Evolutionary conservation across 2,113 vertebrate genomes (phyloP).

Genomic region (Istiophorus platypterus): DNA sequence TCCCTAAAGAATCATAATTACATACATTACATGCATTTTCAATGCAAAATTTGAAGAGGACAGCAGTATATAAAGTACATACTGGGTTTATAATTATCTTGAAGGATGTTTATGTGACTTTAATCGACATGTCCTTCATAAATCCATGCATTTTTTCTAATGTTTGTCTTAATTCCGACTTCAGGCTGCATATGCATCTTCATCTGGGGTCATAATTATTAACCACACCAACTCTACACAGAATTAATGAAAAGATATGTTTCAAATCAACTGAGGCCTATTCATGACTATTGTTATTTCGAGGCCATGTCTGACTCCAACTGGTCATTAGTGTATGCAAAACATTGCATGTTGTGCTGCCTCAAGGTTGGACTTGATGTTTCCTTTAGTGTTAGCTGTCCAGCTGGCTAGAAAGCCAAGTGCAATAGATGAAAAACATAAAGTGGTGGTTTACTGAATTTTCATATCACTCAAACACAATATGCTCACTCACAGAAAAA

Average conservation of each 20-base stretch:
- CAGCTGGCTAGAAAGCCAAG: constrained; percentile 50
- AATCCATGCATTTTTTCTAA: neutral
- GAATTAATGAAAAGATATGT: constrained; percentile 3
- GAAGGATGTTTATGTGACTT: constrained; percentile 22
- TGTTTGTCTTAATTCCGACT: constrained; percentile 35
- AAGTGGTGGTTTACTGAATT: neutral
- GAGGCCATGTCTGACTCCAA: constrained; percentile 36
- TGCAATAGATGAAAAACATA: constrained; percentile 30
- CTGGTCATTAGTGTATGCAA: constrained; percentile 62
- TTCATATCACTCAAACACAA: neutral
- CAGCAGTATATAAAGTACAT: neutral
- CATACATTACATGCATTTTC: neutral
- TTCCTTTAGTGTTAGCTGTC: constrained; percentile 23
- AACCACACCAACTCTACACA: neutral
- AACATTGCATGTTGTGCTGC: constrained; percentile 25
- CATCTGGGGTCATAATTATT: constrained; percentile 23
- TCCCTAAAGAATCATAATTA: neutral
- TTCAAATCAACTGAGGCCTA: neutral
- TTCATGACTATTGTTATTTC: constrained; percentile 1
- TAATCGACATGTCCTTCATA: constrained; percentile 44
- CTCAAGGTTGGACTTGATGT: constrained; percentile 49
- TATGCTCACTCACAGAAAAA: constrained; percentile 5
- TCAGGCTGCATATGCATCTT: constrained; percentile 16
- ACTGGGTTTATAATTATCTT: constrained; percentile 1
- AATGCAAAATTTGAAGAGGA: too few relatives aligned